These are phyloP conservation scores for Galaxias olidus DNA, from an alignment of 2,797 vertebrate species.

Conservation along the genomic window DNA sequence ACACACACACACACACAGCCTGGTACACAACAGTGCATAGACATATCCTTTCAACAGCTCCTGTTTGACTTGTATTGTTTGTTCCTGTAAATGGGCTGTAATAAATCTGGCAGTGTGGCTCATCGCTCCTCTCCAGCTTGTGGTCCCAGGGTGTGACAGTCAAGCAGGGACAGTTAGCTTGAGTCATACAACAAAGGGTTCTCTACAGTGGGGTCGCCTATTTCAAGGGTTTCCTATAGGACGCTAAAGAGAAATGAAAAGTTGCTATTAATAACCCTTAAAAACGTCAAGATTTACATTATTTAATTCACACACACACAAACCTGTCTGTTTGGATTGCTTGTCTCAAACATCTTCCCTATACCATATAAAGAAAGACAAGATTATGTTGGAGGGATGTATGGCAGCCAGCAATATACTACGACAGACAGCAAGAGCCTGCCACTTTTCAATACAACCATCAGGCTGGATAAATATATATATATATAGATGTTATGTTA, in stretches of 20 bases:
- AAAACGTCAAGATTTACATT: too few species aligned
- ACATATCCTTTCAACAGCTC: neutral
- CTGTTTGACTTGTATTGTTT: constrained; percentile 14
- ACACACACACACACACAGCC: neutral
- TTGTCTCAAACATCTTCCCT: neutral
- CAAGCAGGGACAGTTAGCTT: constrained; percentile 10
- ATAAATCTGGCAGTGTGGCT: constrained; percentile 35
- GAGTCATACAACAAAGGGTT: neutral
- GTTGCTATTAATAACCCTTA: too few species aligned
- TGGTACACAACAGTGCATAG: neutral
- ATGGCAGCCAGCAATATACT: too few species aligned
- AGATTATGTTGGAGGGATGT: too few species aligned
- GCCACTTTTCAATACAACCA: too few species aligned
- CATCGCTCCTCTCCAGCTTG: constrained; percentile 13
- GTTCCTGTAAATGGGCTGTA: neutral
- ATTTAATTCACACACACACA: too few species aligned
- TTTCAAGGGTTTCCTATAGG: neutral
- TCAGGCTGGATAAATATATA: too few species aligned
- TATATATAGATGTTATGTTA: too few species aligned
- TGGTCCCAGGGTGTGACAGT: constrained; percentile 30
- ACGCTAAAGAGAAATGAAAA: neutral
- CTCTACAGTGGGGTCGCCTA: constrained; percentile 5
- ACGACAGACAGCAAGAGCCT: too few species aligned
- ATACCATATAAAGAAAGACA: too few species aligned
- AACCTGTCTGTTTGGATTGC: neutral